A percentile compares a stretch with the other conserved stretches of the same genome.
Evolutionary conservation across 2,888 invertebrate genomes (phyloP).

Genomic region (Sicus ferrugineus): DNA sequence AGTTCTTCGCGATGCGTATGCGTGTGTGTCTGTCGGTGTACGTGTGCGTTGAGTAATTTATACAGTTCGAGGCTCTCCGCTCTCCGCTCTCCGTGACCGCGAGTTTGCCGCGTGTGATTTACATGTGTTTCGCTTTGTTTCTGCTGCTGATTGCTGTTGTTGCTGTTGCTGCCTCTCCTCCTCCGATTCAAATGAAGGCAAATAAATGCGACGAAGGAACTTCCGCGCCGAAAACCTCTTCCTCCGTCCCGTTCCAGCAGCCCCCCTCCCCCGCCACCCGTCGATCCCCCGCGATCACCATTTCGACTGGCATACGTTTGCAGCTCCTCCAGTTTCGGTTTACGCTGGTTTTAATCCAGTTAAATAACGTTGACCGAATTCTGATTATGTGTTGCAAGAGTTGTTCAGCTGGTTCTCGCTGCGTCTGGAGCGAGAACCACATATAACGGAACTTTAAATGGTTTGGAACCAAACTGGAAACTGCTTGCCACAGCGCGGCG

Average conservation of each 20-base stretch:
- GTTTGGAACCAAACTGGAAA: too few relatives aligned
- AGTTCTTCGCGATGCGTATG: conserved; percentile 9
- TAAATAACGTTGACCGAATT: conserved; percentile 25
- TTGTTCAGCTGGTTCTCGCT: conserved; percentile 17
- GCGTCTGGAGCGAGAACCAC: too few relatives aligned
- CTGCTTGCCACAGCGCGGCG: too few relatives aligned
- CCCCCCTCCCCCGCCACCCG: not conserved
- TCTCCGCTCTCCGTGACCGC: not conserved
- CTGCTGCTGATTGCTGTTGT: conserved; percentile 2
- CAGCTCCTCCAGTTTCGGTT: not conserved
- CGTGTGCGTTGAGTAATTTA: too few relatives aligned
- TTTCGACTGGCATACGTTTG: too few relatives aligned
- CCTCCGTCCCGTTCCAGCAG: not conserved
- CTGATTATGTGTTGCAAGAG: conserved; percentile 28
- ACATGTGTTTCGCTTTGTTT: not conserved
- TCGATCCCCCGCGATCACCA: too few relatives aligned
- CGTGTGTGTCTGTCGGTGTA: conserved; percentile 6
- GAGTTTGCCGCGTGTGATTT: not conserved
- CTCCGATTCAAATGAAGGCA: not conserved
- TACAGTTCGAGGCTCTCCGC: not conserved
- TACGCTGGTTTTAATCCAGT: not conserved
- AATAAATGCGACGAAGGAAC: not conserved
- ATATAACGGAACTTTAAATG: too few relatives aligned
- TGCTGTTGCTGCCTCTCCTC: not conserved
- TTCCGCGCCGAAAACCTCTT: not conserved